These are phyloP conservation scores for Polia nebulosa DNA, from an alignment of 2,888 invertebrate species.

Conservation along the genomic window DNA sequence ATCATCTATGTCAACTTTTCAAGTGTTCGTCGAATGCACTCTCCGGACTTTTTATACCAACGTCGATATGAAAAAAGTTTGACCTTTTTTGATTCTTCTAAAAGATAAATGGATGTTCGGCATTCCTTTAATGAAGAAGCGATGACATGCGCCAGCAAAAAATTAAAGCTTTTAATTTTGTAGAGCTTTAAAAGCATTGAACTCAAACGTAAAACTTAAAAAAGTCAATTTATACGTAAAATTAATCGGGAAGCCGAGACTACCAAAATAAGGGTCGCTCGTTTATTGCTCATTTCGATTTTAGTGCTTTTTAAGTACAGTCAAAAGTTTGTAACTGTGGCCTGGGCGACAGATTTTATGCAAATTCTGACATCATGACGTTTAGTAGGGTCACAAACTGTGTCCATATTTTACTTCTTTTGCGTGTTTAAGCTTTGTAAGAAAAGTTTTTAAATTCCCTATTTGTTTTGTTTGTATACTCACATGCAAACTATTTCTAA, in stretches of 20 bases:
- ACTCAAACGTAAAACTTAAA: conserved; percentile 52
- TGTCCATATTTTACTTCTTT: conserved; percentile 80
- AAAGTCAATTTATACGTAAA: conserved; percentile 66
- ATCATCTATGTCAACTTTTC: conserved; percentile 71
- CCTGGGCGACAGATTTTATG: conserved; percentile 85
- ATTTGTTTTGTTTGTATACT: background rate
- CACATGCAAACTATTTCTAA: background rate
- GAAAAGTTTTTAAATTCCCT: conserved; percentile 4
- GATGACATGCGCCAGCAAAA: conserved; percentile 50
- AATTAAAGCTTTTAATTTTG: conserved; percentile 62
- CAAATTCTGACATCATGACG: conserved; percentile 83
- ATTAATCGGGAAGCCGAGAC: conserved; percentile 58
- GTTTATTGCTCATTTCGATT: conserved; percentile 87
- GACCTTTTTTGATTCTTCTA: conserved; percentile 66
- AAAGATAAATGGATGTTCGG: conserved; percentile 61
- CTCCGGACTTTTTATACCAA: conserved; percentile 58
- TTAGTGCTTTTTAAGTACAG: conserved; percentile 86
- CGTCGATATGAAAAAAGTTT: conserved; percentile 84
- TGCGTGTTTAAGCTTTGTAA: conserved; percentile 40
- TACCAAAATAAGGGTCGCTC: conserved; percentile 77
- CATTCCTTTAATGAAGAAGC: conserved; percentile 55
- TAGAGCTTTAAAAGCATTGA: conserved; percentile 54
- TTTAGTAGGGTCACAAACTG: conserved; percentile 84
- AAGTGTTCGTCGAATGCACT: conserved; percentile 72
- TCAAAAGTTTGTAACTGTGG: conserved; percentile 83